phyloP scores from a whole-genome alignment of 1,140 invertebrate species.

The Papilio helenus region DNA sequence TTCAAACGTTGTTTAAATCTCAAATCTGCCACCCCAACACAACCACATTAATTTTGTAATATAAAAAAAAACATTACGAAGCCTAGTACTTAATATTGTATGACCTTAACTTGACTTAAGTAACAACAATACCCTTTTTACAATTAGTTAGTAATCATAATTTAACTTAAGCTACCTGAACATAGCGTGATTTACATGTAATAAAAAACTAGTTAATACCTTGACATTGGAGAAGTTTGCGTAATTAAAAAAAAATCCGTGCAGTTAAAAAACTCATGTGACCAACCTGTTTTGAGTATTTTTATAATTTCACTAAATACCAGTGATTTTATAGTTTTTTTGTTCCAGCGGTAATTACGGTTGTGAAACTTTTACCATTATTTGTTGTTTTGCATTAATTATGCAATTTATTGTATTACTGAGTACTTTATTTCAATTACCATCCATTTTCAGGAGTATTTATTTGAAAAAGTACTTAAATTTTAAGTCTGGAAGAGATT shows the following conservation, averaged over 20 bases:
- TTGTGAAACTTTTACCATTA: background rate
- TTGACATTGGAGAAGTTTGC: too few species aligned
- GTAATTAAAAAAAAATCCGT: background rate
- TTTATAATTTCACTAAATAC: background rate
- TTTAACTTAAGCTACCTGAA: background rate
- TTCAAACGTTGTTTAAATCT: too few species aligned
- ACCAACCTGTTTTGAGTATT: background rate
- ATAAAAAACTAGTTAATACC: background rate
- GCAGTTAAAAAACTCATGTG: background rate
- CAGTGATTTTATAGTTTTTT: background rate
- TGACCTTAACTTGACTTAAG: background rate
- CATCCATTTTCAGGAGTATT: background rate
- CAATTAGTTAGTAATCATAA: background rate
- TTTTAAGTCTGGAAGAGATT: background rate
- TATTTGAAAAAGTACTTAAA: slow-evolving; percentile 17
- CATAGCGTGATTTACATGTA: slow-evolving; percentile 1
- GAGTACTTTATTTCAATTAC: background rate
- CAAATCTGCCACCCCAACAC: too few species aligned
- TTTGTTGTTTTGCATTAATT: background rate
- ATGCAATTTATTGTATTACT: background rate
- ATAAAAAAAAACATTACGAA: too few species aligned
- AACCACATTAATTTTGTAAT: too few species aligned
- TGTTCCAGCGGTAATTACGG: background rate
- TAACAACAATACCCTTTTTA: background rate
- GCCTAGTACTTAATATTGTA: background rate